Conservation (phyloP, 1,140 invertebrate genomes). For the Euwallacea similis region DNA sequence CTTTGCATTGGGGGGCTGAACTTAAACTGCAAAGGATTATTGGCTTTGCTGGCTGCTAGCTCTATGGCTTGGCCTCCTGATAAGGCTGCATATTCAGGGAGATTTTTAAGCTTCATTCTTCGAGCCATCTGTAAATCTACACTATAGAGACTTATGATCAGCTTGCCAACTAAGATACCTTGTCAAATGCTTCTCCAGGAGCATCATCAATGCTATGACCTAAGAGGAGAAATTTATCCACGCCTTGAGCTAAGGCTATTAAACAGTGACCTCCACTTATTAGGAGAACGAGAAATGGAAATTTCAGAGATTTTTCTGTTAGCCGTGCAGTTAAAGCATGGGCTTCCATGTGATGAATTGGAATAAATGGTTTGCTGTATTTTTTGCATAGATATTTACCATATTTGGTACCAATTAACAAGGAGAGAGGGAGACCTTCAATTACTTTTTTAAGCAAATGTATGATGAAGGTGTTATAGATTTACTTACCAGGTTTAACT, state of each 20-base stretch:
- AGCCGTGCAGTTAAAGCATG: constrained; percentile 91
- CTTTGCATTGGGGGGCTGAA: constrained; percentile 65
- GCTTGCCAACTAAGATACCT: constrained; percentile 55
- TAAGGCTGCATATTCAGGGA: constrained; percentile 70
- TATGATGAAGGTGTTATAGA: neutral
- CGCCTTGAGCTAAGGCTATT: constrained; percentile 72
- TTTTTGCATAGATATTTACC: constrained; percentile 74
- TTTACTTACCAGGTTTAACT: constrained; percentile 71
- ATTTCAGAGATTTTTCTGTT: constrained; percentile 64
- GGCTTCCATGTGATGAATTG: constrained; percentile 98
- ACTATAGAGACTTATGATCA: neutral
- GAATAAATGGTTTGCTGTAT: constrained; percentile 83
- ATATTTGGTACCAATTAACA: constrained; percentile 82
- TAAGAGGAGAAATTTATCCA: constrained; percentile 78
- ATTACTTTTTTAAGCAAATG: neutral
- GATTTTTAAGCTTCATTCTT: constrained; percentile 79
- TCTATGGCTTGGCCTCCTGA: constrained; percentile 88
- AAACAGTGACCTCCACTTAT: constrained; percentile 93
- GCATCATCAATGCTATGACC: constrained; percentile 81
- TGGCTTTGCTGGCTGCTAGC: constrained; percentile 69
- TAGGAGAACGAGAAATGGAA: constrained; percentile 88
- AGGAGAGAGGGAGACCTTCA: constrained; percentile 71
- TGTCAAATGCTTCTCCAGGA: constrained; percentile 91
- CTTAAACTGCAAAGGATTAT: constrained; percentile 66
- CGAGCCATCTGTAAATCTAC: constrained; percentile 67